A percentile compares a stretch with the other conserved stretches of the same genome.
Conservation (phyloP, 1,140 invertebrate species). For the Melipona quadrifasciata region DNA sequence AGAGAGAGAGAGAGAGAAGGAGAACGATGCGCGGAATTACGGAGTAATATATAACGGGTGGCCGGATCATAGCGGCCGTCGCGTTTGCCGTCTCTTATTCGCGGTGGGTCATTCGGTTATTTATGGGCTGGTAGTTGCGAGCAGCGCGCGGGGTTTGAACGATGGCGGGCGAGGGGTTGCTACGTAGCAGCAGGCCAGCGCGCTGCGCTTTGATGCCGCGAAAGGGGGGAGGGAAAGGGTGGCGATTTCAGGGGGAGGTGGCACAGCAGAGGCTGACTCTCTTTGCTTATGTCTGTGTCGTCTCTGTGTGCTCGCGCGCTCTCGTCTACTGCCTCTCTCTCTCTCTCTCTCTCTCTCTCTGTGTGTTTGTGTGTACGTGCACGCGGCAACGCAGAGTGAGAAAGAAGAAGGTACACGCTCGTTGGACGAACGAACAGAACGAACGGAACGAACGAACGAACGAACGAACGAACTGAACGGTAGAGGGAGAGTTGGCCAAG, state of each 20-base stretch:
- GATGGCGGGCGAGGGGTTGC: constrained; percentile 67
- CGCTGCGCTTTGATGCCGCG: constrained; percentile 55
- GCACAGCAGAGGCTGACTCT: constrained; percentile 51
- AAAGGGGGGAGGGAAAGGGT: constrained; percentile 46
- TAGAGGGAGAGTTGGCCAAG: constrained; percentile 71
- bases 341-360: not conserved
- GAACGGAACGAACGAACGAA: constrained; percentile 2
- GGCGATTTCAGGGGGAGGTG: constrained; percentile 68
- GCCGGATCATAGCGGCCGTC: constrained; percentile 47
- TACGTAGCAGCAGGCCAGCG: constrained; percentile 42
- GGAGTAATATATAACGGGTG: constrained; percentile 67
- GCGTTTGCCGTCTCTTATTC: constrained; percentile 66
- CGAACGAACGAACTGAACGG: constrained; percentile 2
- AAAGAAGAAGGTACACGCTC: constrained; percentile 27
- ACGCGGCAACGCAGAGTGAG: constrained; percentile 9
- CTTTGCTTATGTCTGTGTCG: constrained; percentile 40
- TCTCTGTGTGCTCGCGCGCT: not conserved
- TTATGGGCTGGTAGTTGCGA: constrained; percentile 73
- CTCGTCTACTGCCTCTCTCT: not conserved
- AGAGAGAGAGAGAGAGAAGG: not conserved
- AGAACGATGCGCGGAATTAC: not conserved
- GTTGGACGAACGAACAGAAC: not conserved
- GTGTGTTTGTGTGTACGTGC: not conserved
- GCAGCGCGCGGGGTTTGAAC: constrained; percentile 62
- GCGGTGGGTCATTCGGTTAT: constrained; percentile 78